Percentiles rank a stretch among this genome's conserved stretches.
phyloP scores from a whole-genome alignment of 92 coral and sea anemone species.

The Zoanthus sociatus region DNA sequence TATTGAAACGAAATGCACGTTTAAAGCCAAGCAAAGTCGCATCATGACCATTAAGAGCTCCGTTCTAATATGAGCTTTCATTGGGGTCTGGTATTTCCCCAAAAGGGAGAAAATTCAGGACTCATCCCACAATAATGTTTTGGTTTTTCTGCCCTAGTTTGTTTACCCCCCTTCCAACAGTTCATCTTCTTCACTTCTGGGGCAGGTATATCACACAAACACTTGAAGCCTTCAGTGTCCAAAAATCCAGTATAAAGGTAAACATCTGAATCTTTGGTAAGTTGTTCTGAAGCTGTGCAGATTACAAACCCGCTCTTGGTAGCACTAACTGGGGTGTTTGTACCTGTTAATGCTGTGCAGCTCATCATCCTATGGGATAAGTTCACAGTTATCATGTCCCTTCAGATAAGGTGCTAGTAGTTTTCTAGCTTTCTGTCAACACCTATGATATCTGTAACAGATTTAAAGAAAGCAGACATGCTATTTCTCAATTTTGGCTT shows the following conservation, averaged over 20 bases:
- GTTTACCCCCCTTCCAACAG: slow-evolving; percentile 52
- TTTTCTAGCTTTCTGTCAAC: not conserved
- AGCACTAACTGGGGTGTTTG: slow-evolving; percentile 25
- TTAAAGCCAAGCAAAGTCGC: slow-evolving; percentile 29
- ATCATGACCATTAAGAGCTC: slow-evolving; percentile 41
- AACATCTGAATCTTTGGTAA: slow-evolving; percentile 34
- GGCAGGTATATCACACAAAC: slow-evolving; percentile 40
- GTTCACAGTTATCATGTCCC: slow-evolving; percentile 23
- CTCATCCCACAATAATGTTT: slow-evolving; percentile 38
- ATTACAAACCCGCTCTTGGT: slow-evolving; percentile 21
- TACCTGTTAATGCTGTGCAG: slow-evolving; percentile 16
- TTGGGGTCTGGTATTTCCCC: slow-evolving; percentile 31
- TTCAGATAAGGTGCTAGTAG: slow-evolving; percentile 39
- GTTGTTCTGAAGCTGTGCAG: slow-evolving; percentile 47
- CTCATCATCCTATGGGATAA: slow-evolving; percentile 14
- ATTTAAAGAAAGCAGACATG: no score
- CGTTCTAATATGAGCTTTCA: slow-evolving; percentile 33
- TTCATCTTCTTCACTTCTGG: slow-evolving; percentile 58
- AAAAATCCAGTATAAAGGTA: slow-evolving; percentile 50
- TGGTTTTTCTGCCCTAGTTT: slow-evolving; percentile 41
- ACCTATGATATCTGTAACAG: no score
- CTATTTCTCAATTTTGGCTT: no score
- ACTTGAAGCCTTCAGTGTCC: slow-evolving; percentile 42
- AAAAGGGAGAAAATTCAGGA: slow-evolving; percentile 27
- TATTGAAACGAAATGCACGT: slow-evolving; percentile 32